phyloP scores from a whole-genome alignment of 2,113 vertebrate genomes.

The Cathartes aura region DNA sequence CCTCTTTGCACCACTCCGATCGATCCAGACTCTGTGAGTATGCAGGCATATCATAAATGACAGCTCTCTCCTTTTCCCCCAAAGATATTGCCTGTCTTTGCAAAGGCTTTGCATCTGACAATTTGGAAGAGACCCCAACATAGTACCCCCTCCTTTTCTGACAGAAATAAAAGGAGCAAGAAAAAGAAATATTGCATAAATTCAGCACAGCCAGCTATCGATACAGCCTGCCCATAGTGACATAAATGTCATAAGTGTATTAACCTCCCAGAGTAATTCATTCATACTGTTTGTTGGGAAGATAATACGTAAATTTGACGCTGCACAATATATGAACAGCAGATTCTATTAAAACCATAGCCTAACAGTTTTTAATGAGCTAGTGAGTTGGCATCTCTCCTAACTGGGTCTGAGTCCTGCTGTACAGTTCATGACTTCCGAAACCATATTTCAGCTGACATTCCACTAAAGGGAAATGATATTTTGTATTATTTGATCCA shows the following conservation, averaged over 20 bases:
- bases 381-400: background rate
- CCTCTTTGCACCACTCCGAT: conserved; percentile 91
- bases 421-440: background rate
- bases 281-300: background rate
- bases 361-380: background rate
- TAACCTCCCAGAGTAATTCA: background rate
- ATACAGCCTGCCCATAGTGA: background rate
- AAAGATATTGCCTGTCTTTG: background rate
- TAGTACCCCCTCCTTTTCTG: background rate
- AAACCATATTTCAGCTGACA: background rate
- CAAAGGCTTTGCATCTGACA: background rate
- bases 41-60: background rate
- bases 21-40: conserved; percentile 98
- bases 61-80: background rate
- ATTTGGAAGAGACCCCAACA: background rate
- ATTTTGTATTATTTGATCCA: background rate
- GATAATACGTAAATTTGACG: background rate
- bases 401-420: background rate
- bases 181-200: background rate
- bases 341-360: background rate
- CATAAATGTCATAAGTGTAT: background rate
- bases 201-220: background rate
- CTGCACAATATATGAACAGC: background rate
- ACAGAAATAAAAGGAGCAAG: background rate
- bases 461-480: background rate